Conservation (phyloP, 2,797 vertebrate species). For the Coregonus sp. region DNA sequence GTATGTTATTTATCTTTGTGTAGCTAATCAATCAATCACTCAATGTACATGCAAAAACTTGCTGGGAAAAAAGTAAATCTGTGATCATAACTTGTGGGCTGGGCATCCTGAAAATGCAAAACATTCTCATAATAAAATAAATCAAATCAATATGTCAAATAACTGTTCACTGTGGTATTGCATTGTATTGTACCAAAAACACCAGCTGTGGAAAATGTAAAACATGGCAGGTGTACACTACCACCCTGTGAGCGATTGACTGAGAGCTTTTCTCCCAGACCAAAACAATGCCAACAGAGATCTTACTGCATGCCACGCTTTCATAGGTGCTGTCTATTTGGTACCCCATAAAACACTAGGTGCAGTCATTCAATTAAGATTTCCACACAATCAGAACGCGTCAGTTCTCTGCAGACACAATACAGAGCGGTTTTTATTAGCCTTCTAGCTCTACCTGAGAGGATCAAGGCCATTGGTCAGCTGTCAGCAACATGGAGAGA, state of each 20-base stretch:
- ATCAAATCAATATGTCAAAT: background rate
- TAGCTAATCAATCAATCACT: no score
- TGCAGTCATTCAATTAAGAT: slow-evolving; percentile 71
- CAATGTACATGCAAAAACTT: no score
- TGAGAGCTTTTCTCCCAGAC: background rate
- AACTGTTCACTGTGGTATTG: background rate
- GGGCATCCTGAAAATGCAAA: background rate
- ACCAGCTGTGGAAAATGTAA: slow-evolving; percentile 14
- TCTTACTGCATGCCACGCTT: slow-evolving; percentile 32
- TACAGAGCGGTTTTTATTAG: slow-evolving; percentile 20
- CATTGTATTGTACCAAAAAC: background rate
- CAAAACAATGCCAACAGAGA: slow-evolving; percentile 35
- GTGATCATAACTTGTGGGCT: background rate
- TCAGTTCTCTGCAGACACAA: slow-evolving; percentile 47
- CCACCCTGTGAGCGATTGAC: background rate
- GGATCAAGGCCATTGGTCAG: background rate
- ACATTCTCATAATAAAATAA: background rate
- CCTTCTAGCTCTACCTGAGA: background rate
- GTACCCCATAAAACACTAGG: slow-evolving; percentile 55
- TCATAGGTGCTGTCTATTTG: slow-evolving; percentile 55
- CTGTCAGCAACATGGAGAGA: background rate
- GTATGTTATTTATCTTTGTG: no score
- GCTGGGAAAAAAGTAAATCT: no score
- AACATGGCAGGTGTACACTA: background rate
- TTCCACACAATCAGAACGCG: slow-evolving; percentile 48